Evolutionary conservation across 2,888 invertebrate species (phyloP).

Genomic region (Thymelicus lineola): DNA sequence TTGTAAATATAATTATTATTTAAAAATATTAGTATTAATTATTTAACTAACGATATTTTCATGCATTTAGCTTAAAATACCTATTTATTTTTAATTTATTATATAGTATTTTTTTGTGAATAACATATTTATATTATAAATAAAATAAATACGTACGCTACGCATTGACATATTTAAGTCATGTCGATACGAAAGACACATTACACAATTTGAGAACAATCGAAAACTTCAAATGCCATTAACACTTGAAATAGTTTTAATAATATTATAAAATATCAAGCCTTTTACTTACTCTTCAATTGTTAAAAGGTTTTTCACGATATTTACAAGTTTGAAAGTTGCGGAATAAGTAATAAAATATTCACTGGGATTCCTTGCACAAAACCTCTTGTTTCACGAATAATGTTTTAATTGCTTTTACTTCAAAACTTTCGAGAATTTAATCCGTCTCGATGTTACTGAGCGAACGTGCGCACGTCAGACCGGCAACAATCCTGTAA

Average conservation of each 20-base stretch:
- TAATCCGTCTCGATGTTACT: background rate
- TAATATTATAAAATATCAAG: background rate
- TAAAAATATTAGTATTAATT: too few relatives aligned
- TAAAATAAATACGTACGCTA: too few relatives aligned
- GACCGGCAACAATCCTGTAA: background rate
- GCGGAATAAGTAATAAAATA: background rate
- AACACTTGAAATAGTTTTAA: background rate
- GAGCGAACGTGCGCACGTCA: background rate
- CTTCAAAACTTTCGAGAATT: background rate
- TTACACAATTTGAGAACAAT: too few relatives aligned
- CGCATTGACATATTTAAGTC: too few relatives aligned
- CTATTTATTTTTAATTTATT: too few relatives aligned
- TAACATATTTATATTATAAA: too few relatives aligned
- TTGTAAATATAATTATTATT: too few relatives aligned
- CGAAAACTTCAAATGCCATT: too few relatives aligned
- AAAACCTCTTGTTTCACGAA: background rate
- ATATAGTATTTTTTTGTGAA: too few relatives aligned
- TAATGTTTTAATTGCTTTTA: background rate
- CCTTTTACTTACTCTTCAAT: constrained; percentile 1
- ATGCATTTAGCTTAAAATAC: too few relatives aligned
- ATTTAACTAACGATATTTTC: too few relatives aligned
- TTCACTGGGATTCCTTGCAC: background rate
- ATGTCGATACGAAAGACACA: too few relatives aligned
- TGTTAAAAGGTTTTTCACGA: background rate
- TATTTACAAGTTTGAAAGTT: background rate